Conservation (phyloP, 2,113 vertebrate species). For the Anoplopoma fimbria region DNA sequence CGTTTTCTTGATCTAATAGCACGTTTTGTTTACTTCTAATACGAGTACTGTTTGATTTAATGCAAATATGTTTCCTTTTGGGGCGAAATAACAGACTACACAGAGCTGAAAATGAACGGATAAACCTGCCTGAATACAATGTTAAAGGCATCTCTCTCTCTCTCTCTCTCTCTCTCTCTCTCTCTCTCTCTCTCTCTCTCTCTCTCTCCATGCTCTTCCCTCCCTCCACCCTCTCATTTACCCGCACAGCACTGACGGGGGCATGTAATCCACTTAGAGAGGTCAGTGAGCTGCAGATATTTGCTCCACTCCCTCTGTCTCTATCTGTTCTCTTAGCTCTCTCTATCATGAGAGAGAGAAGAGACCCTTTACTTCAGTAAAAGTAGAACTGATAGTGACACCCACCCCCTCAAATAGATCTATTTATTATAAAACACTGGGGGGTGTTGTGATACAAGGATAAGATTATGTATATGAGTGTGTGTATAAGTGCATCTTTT, state of each 20-base stretch:
- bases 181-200: slow-evolving; percentile 7
- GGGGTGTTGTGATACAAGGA: too few relatives aligned
- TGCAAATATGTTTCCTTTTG: not conserved
- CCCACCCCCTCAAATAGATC: too few relatives aligned
- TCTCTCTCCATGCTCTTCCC: not conserved
- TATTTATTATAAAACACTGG: too few relatives aligned
- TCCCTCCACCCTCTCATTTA: not conserved
- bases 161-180: not conserved
- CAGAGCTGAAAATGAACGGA: slow-evolving; percentile 4
- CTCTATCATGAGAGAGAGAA: too few relatives aligned
- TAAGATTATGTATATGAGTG: too few relatives aligned
- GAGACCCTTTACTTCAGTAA: not conserved
- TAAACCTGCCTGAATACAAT: not conserved
- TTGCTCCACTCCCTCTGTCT: slow-evolving; percentile 42
- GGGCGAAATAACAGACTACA: not conserved
- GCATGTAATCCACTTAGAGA: slow-evolving; percentile 78
- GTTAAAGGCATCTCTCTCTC: slow-evolving; percentile 1
- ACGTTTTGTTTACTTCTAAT: not conserved
- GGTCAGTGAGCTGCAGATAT: slow-evolving; percentile 79
- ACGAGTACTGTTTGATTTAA: not conserved
- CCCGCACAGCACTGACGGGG: slow-evolving; percentile 46
- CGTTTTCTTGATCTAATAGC: not conserved
- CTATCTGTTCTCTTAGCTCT: slow-evolving; percentile 15
- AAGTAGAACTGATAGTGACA: not conserved
- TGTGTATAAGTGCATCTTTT: too few relatives aligned